Percentiles rank a stretch among this genome's conserved stretches.
Evolutionary conservation across 2,113 vertebrate species (phyloP).

Genomic region (Micromys minutus): DNA sequence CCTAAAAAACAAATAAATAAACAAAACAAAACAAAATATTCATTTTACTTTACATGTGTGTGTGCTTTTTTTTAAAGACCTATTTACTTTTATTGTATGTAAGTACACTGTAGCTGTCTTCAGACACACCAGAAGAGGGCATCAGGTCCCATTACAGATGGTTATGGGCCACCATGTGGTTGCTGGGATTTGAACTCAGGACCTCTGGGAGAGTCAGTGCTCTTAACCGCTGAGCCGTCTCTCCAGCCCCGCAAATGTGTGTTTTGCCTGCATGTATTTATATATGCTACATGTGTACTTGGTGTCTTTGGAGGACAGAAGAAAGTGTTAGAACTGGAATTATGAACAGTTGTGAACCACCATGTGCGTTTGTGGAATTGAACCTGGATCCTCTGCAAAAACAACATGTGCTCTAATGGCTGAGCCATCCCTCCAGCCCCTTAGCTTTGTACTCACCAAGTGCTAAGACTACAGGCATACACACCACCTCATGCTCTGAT

Average conservation of each 20-base stretch:
- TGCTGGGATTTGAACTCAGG: too few species aligned
- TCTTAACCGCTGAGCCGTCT: too few species aligned
- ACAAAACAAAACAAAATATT: not conserved
- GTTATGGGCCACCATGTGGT: too few species aligned
- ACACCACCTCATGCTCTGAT: too few species aligned
- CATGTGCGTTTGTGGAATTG: not conserved
- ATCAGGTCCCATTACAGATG: too few species aligned
- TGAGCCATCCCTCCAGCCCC: not conserved
- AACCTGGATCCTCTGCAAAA: not conserved
- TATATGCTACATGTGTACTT: not conserved
- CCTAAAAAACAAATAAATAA: not conserved
- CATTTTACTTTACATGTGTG: not conserved
- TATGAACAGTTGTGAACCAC: not conserved
- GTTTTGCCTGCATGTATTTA: not conserved
- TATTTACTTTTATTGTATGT: too few species aligned
- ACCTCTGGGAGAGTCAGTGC: too few species aligned
- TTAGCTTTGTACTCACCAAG: not conserved
- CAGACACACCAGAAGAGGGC: too few species aligned
- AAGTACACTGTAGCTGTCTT: too few species aligned
- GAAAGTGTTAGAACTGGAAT: not conserved
- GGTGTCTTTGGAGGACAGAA: not conserved
- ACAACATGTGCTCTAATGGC: too few species aligned
- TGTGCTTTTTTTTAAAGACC: too few species aligned
- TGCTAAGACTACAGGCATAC: not conserved
- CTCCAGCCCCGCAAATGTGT: too few species aligned